Evolutionary conservation across 2,797 vertebrate species (phyloP).

Genomic region (Selene dorsalis): DNA sequence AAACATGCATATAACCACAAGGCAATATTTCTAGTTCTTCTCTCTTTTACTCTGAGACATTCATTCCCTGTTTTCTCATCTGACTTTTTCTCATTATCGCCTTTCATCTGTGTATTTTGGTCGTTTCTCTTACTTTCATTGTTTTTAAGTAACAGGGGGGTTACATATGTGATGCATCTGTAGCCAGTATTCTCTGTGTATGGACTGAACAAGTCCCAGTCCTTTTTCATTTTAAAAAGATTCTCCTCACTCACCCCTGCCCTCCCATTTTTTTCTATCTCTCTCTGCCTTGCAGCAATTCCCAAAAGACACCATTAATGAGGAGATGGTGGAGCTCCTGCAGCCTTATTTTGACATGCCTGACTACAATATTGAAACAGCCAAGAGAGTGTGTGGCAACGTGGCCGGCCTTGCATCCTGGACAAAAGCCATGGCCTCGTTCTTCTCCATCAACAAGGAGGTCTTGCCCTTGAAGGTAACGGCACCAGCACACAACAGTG

Average conservation of each 20-base stretch:
- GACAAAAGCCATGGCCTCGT: slow-evolving; percentile 97
- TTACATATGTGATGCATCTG: not conserved
- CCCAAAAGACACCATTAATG: slow-evolving; percentile 95
- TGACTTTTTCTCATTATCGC: not conserved
- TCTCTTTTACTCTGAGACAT: too few relatives aligned
- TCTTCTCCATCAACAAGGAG: slow-evolving; percentile 97
- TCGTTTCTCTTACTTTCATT: not conserved
- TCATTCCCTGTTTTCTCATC: not conserved
- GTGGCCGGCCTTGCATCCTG: slow-evolving; percentile 96
- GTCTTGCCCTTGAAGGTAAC: slow-evolving; percentile 95
- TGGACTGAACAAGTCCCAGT: slow-evolving; percentile 10
- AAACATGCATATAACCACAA: too few relatives aligned
- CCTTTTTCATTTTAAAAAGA: not conserved
- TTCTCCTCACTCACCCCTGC: too few relatives aligned
- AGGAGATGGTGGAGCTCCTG: slow-evolving; percentile 94
- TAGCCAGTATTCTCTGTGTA: not conserved
- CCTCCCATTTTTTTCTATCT: not conserved
- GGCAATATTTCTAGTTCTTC: too few relatives aligned
- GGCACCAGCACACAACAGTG: not conserved
- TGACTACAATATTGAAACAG: slow-evolving; percentile 97
- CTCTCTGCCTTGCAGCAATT: slow-evolving; percentile 88
- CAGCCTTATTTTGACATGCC: slow-evolving; percentile 93
- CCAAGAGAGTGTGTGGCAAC: slow-evolving; percentile 94
- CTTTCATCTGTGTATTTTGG: not conserved
- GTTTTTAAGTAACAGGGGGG: not conserved